Evolutionary conservation across 2,888 invertebrate species (phyloP), one percentile per base, ranked within the genome.

Genomic region (Orthosia incerta): DNA sequence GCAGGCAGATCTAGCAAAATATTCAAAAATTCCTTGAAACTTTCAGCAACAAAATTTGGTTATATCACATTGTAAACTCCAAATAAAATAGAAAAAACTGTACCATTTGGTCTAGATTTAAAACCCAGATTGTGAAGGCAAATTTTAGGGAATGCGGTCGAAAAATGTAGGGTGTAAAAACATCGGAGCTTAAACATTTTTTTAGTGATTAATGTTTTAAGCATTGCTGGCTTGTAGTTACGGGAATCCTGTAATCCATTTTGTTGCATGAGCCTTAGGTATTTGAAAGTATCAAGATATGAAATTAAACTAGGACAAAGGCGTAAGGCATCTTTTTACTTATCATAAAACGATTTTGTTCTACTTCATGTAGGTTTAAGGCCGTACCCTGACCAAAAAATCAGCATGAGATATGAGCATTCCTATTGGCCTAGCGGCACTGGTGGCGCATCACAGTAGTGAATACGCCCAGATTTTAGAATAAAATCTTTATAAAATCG

Each of bases 201-300:
- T 79, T 80, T 70, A 39, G 62, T 85, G 85, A 82, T 82, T 76
- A 74, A 86, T 86, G 74, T 82, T 72, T 78, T 57, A 61, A 74
- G 64, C 71, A 68, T 59, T 20, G 46, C 60, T 74, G 62, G 82
- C 39, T 45, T 48, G 60, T 77, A 61, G 65, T 75, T 70, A 64
- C 51, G 39, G 53, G 55, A 60, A 76, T 78, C 71, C 60, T 73
- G 69, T 75, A 76, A 79, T 76, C 62, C 71, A 71, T 69, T 71
- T 86, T 86, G 80, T 88, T 82, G 80, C 72, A 80, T 83, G 77
- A 80, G 80, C 76, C 71, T 82, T 76, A 79, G 51, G 15, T 46
- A 11, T 84, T 78, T 76, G 66, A 77, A 82, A 78, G 77, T 80
- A 73, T 45, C 71, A 83, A 84, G 79, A 83, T 77, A 15, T 39